These are phyloP conservation scores for Drosophila falleni DNA, from an alignment of 2,888 invertebrate genomes.

Conservation along the genomic window DNA sequence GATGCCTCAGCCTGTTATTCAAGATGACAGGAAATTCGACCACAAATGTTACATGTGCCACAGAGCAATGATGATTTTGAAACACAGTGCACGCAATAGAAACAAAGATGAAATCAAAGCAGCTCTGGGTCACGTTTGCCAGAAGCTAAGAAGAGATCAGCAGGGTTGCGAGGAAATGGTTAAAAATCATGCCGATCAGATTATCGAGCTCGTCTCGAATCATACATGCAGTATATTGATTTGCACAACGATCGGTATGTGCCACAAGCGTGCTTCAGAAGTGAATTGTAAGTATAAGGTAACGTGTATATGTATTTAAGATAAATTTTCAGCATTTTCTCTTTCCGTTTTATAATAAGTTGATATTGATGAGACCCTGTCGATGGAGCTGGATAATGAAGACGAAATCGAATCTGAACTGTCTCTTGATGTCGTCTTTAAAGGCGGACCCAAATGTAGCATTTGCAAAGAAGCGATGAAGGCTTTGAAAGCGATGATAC, in stretches of 20 bases:
- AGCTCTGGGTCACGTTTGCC: conserved; percentile 1
- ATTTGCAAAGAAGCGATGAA: conserved; percentile 1
- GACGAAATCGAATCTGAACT: no score
- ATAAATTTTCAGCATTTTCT: not conserved
- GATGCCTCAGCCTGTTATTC: conserved; percentile 3
- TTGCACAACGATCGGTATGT: conserved; percentile 16
- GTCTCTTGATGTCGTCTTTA: no score
- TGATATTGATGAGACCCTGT: not conserved
- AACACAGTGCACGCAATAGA: not conserved
- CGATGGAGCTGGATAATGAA: not conserved
- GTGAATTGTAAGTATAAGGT: not conserved
- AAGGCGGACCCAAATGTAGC: conserved; percentile 2
- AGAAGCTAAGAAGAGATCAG: not conserved
- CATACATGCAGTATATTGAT: not conserved
- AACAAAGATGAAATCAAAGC: conserved; percentile 10
- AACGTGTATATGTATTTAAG: not conserved
- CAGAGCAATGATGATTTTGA: not conserved
- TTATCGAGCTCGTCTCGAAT: conserved; percentile 8
- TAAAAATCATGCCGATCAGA: conserved; percentile 2
- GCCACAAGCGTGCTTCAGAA: not conserved
- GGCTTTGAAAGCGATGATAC: not conserved
- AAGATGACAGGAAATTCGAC: not conserved
- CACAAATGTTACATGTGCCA: conserved; percentile 4
- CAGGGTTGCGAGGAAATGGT: conserved; percentile 11
- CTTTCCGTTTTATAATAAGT: not conserved